Evolutionary conservation across 2,888 invertebrate genomes (phyloP).

Genomic region (Melanostoma mellinum): DNA sequence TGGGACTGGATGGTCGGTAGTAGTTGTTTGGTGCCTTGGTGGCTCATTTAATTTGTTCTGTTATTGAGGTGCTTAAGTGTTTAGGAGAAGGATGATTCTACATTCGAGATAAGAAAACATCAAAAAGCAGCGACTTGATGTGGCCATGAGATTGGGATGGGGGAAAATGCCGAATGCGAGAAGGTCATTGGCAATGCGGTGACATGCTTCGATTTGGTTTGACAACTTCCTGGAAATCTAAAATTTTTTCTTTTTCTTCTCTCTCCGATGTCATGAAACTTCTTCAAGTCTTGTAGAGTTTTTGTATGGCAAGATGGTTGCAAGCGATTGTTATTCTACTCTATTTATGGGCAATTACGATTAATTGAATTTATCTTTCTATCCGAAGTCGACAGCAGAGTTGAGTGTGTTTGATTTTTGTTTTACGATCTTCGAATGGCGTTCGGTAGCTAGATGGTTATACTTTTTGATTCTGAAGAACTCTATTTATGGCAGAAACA

Average conservation of each 20-base stretch:
- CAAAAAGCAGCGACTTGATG: constrained; percentile 32
- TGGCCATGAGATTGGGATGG: background rate
- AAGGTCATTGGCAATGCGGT: constrained; percentile 71
- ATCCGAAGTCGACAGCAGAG: constrained; percentile 40
- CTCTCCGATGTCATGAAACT: constrained; percentile 19
- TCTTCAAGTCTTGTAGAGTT: background rate
- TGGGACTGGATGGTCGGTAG: background rate
- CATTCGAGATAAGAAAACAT: constrained; percentile 60
- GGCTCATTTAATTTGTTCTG: constrained; percentile 67
- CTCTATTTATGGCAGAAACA: constrained; percentile 2
- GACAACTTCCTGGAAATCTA: constrained; percentile 68
- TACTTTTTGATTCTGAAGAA: constrained; percentile 19
- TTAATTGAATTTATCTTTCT: constrained; percentile 66
- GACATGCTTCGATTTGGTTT: constrained; percentile 71
- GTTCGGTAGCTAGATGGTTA: constrained; percentile 62
- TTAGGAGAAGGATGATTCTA: constrained; percentile 42
- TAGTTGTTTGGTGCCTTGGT: constrained; percentile 22
- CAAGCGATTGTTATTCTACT: background rate
- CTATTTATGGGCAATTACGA: constrained; percentile 67
- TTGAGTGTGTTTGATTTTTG: constrained; percentile 31
- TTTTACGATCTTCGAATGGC: constrained; percentile 55
- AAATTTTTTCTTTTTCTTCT: background rate
- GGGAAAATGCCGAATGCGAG: constrained; percentile 4
- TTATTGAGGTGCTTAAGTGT: constrained; percentile 59
- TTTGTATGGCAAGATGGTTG: background rate